Base-by-base conservation (phyloP, 92 coral and sea anemone species). In the Metridium senile region DNA sequence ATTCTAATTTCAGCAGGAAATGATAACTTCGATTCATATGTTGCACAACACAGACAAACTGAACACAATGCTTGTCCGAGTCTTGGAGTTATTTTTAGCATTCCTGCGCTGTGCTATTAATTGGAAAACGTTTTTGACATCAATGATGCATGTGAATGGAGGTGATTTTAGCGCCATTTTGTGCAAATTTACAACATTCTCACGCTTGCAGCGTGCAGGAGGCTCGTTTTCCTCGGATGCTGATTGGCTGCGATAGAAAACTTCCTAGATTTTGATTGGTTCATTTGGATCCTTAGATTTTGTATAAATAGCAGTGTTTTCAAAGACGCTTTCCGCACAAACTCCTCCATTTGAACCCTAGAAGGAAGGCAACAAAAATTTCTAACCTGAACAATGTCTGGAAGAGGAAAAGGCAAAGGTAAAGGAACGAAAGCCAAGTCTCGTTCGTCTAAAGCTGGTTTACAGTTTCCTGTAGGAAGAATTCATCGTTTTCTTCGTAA, bases 391-490 rank as follows among this genome's bases (percentile, higher is more conserved):
- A 77, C 18, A 51, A 84, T 84, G 89, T 84, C 89, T 21, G 89
- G 80, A 19, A 79, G 89, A 23, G 89, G 89, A 18, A 74, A 74
- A 20, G 89, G 79, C 26, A 84, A 84, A 56, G 80, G 77, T 6
- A 71, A 72, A 22, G 78, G 78, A 68, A 32, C 75, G 19, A 78
- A 71, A 76, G 34, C 70, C 35, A 49, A 59, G n/a, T 71, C 80
- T 54, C 89, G 89, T 20, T 78, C 89, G 0, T 58, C 63, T 18
- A 71, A 56, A 56, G 89, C 89, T 39, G 89, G 89, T 1, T 62
- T 84, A 23, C 78, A 77, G 46, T 84, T 84, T 66, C 89, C 89
- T 0, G 89, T 84, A 19, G 77, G 89, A 33, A 78, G 89, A 66
- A 72, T 84, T 4, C 89, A 84, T 72, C 79, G 89, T 28, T 84